Conservation (phyloP, 2,888 invertebrate species). For the Drosophila peninsularis region DNA sequence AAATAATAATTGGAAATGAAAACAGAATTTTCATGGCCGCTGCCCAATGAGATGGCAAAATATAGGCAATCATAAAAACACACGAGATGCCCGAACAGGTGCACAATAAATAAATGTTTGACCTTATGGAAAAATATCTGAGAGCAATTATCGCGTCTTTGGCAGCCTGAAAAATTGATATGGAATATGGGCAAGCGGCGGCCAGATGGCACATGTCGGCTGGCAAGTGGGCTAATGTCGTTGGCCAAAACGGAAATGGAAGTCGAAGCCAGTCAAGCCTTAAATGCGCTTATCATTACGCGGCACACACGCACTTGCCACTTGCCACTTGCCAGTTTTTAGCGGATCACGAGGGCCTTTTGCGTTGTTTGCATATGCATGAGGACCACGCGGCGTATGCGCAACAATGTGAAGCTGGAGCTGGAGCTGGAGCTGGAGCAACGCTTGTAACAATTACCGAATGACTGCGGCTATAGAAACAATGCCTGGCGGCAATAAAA, state of each 20-base stretch:
- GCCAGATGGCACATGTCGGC: conserved; percentile 6
- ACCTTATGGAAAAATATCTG: conserved; percentile 49
- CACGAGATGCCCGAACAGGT: conserved; percentile 49
- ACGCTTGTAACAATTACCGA: conserved; percentile 43
- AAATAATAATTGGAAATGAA: conserved; percentile 82
- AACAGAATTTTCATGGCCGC: conserved; percentile 73
- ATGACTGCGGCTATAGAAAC: conserved; percentile 37
- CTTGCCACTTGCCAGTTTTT: conserved; percentile 19
- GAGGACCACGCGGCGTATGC: conserved; percentile 53
- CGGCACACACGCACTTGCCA: conserved; percentile 37
- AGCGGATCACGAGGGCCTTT: conserved; percentile 30
- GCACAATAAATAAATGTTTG: conserved; percentile 46
- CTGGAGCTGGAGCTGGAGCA: background rate
- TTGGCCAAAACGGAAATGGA: conserved; percentile 14
- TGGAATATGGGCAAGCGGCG: conserved; percentile 2
- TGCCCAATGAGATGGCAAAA: conserved; percentile 69
- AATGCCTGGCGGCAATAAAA: conserved; percentile 63
- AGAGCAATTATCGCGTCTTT: conserved; percentile 63
- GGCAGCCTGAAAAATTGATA: conserved; percentile 47
- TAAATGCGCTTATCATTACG: conserved; percentile 76
- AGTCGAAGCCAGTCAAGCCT: conserved; percentile 57
- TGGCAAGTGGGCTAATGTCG: conserved; percentile 18
- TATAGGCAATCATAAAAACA: conserved; percentile 4
- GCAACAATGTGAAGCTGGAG: conserved; percentile 22
- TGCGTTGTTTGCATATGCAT: conserved; percentile 58